These are phyloP conservation scores for Charanyca ferruginea DNA, from an alignment of 2,888 invertebrate species.

Conservation along the genomic window DNA sequence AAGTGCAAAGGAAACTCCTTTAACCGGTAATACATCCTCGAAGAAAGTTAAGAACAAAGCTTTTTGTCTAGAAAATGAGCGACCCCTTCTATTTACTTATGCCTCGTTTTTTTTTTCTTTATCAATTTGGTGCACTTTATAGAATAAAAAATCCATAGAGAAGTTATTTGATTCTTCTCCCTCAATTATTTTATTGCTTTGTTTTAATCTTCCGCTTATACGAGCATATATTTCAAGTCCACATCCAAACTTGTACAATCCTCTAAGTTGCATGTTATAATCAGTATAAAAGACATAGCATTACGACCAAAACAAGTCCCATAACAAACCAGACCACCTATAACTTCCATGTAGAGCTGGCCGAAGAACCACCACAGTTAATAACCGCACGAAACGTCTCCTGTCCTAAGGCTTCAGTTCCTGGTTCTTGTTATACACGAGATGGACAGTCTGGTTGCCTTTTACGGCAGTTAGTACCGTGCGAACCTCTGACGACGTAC, in stretches of 20 bases:
- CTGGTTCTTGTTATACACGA: constrained; percentile 39
- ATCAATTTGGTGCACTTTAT: no score
- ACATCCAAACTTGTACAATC: not conserved
- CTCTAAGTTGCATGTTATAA: not conserved
- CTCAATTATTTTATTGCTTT: not conserved
- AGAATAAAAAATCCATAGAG: no score
- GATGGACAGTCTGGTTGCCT: constrained; percentile 51
- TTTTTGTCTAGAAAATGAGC: no score
- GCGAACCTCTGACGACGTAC: constrained; percentile 36
- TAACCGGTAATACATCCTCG: no score
- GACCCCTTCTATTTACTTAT: no score
- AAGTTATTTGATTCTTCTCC: not conserved
- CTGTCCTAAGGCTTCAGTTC: constrained; percentile 37
- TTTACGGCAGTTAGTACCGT: constrained; percentile 48
- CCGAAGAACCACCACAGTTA: constrained; percentile 56
- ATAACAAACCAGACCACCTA: constrained; percentile 32
- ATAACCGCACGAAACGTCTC: constrained; percentile 55
- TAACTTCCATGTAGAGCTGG: constrained; percentile 26
- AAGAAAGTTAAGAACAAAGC: no score
- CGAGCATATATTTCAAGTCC: not conserved
- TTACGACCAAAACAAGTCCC: not conserved
- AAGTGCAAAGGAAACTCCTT: no score
- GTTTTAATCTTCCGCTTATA: not conserved
- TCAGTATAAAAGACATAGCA: not conserved
- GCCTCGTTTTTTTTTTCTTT: no score